Conservation (phyloP, 2,888 invertebrate species). For the Euzophera pinguis region DNA sequence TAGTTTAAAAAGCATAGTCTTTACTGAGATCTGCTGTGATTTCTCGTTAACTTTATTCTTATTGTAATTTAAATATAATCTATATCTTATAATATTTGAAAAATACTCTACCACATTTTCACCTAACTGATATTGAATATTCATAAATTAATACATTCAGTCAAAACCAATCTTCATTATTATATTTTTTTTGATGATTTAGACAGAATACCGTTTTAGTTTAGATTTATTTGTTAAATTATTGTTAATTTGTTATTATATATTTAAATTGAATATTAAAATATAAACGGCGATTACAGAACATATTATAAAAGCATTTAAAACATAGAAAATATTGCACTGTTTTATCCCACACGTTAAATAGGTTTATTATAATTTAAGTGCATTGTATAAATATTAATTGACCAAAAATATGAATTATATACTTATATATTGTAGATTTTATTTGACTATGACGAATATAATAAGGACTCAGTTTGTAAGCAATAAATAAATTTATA, state of each 20-base stretch:
- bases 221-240: slow-evolving; percentile 12
- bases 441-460: slow-evolving; percentile 30
- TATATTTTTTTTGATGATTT: neutral
- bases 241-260: slow-evolving; percentile 20
- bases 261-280: neutral
- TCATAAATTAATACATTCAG: too few species aligned
- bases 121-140: neutral
- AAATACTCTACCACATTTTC: neutral
- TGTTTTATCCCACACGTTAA: slow-evolving; percentile 58
- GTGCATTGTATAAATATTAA: slow-evolving; percentile 35
- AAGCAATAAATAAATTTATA: slow-evolving; percentile 43
- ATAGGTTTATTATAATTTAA: slow-evolving; percentile 28
- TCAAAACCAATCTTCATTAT: too few species aligned
- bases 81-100: neutral
- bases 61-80: neutral
- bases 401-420: slow-evolving; percentile 44
- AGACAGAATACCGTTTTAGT: neutral
- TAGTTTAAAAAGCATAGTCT: slow-evolving; percentile 10
- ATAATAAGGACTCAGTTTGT: slow-evolving; percentile 36
- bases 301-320: slow-evolving; percentile 47
- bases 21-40: slow-evolving; percentile 65
- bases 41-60: slow-evolving; percentile 46
- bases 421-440: slow-evolving; percentile 30
- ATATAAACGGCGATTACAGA: neutral
- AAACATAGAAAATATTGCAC: slow-evolving; percentile 40